phyloP scores from a whole-genome alignment of 2,113 vertebrate species.

The Pelobates fuscus region DNA sequence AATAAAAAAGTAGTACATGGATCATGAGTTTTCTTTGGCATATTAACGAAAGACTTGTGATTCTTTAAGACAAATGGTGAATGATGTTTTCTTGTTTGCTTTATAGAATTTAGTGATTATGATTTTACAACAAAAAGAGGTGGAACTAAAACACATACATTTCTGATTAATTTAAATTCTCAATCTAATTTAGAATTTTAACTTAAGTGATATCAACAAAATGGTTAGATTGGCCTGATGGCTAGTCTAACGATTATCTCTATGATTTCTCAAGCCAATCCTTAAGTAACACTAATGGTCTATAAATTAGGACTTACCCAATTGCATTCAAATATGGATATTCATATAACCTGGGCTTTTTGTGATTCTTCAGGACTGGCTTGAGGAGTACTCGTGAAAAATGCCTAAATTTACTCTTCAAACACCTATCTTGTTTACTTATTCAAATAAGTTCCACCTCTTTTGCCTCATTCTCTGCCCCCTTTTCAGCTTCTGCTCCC shows the following conservation, averaged over 20 bases:
- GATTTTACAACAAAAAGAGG: constrained; percentile 47
- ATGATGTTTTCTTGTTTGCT: constrained; percentile 39
- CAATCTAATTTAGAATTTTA: no score
- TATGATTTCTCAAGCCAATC: constrained; percentile 24
- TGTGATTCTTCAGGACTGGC: neutral
- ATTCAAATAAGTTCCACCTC: constrained; percentile 51
- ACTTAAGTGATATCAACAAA: no score
- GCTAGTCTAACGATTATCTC: neutral
- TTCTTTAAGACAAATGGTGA: constrained; percentile 34
- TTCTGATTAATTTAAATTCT: constrained; percentile 27
- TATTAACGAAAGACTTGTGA: constrained; percentile 18
- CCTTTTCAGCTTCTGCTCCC: constrained; percentile 49
- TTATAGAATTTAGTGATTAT: constrained; percentile 43
- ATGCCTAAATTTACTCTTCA: constrained; percentile 1
- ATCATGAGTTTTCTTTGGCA: constrained; percentile 9
- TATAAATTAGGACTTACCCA: no score
- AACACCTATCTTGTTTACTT: constrained; percentile 47
- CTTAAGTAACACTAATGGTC: neutral
- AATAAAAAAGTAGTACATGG: neutral
- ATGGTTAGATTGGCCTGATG: constrained; percentile 22
- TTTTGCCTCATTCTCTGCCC: constrained; percentile 44
- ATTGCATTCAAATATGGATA: neutral
- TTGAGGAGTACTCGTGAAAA: neutral
- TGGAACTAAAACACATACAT: constrained; percentile 43
- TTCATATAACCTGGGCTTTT: neutral